These are phyloP conservation scores for Neodiprion lecontei DNA, from an alignment of 1,140 invertebrate species.

Conservation along the genomic window DNA sequence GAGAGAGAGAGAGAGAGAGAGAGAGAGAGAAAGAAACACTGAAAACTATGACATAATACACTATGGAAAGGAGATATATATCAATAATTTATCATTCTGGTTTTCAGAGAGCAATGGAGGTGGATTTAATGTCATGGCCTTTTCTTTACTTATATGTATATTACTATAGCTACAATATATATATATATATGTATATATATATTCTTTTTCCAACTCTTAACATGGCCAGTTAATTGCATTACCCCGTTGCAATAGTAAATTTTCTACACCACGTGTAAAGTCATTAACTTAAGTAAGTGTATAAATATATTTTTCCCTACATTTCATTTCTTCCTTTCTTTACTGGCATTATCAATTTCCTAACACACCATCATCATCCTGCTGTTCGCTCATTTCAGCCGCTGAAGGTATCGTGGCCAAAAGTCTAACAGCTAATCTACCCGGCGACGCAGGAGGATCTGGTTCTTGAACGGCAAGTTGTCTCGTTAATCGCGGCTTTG, in stretches of 20 bases:
- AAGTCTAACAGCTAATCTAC: slow-evolving; percentile 70
- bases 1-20: neutral
- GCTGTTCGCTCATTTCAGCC: slow-evolving; percentile 77
- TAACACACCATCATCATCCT: slow-evolving; percentile 67
- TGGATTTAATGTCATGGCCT: slow-evolving; percentile 5
- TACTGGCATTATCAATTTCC: slow-evolving; percentile 22
- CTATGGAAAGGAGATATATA: neutral
- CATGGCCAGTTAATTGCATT: neutral
- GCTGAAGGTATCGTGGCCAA: slow-evolving; percentile 83
- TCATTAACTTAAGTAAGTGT: neutral
- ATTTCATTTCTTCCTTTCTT: neutral
- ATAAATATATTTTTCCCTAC: slow-evolving; percentile 2
- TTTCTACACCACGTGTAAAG: neutral
- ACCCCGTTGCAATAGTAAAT: slow-evolving; percentile 1
- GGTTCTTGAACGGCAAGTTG: slow-evolving; percentile 76
- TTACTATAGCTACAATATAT: neutral
- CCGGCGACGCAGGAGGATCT: slow-evolving; percentile 71
- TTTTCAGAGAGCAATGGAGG: neutral
- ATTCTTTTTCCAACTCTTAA: no score
- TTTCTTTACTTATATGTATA: neutral
- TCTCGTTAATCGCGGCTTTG: slow-evolving; percentile 75
- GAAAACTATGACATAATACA: neutral
- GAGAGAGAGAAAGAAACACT: neutral
- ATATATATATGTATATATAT: neutral
- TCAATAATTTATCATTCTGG: neutral